Conservation (phyloP, 2,797 vertebrate species). For the Heteromormyrus szaboi region DNA sequence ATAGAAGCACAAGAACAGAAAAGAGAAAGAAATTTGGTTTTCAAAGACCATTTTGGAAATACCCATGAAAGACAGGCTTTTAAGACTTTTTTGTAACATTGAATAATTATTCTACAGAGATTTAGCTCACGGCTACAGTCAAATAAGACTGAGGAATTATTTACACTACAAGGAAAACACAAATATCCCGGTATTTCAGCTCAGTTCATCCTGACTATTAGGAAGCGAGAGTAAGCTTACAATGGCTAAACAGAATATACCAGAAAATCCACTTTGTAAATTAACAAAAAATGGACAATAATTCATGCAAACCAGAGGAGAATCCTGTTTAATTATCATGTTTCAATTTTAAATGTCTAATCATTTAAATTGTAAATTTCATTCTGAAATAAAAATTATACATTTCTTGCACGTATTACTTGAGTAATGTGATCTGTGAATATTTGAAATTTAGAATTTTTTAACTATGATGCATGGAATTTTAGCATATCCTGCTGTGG, state of each 20-base stretch:
- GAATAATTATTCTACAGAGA: slow-evolving; percentile 30
- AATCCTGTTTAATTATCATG: not conserved
- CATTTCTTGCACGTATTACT: not conserved
- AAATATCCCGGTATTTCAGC: not conserved
- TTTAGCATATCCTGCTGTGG: not conserved
- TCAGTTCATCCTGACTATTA: not conserved
- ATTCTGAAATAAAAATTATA: not conserved
- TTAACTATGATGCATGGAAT: not conserved
- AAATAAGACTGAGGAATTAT: slow-evolving; percentile 36
- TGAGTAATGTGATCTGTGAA: not conserved
- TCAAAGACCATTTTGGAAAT: slow-evolving; percentile 50
- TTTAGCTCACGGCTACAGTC: slow-evolving; percentile 27
- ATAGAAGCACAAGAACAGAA: slow-evolving; percentile 45
- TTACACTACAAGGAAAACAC: slow-evolving; percentile 13
- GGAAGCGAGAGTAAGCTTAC: not conserved
- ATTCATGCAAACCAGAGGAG: not conserved
- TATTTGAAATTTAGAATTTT: not conserved
- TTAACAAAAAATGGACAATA: not conserved
- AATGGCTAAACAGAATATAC: not conserved
- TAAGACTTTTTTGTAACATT: slow-evolving; percentile 4
- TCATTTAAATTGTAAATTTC: not conserved
- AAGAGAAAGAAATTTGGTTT: slow-evolving; percentile 52
- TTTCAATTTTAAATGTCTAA: not conserved
- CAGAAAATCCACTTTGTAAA: not conserved
- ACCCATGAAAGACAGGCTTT: slow-evolving; percentile 47